Base-by-base conservation (phyloP, 2,888 invertebrate species). In the Euzophera pinguis region DNA sequence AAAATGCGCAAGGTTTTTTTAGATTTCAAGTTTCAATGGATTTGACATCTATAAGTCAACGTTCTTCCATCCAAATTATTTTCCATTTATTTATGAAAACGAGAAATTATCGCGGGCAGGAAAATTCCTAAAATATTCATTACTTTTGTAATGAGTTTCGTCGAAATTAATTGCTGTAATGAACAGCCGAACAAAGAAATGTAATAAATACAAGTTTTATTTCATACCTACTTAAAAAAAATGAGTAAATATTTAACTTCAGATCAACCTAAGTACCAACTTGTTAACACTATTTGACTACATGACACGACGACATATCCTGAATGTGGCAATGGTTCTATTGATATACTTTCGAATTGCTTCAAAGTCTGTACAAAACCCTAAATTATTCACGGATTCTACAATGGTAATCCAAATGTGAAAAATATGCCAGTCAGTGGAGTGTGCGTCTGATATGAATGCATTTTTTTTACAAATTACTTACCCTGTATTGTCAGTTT, bases 31-130 rank as follows among this genome's bases (percentile, higher is more conserved):
- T 22, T 53, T 38, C 55, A 59, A 56, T 56, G 54, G 52, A 54
- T 53, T 53, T 41, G 27, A 9, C 12, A 39, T 47, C 49, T 54
- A 56, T 56, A 56, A 56, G 56, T 54, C 43, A 50, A 53, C 34
- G 43, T 52, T 53, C 34, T 56, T 53, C 47, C 45, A 43, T 38
- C 39, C 12, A 51, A 55, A 54, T 54, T 53, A 53, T 54, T 56
- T n/a, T 51, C 35, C 43, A 50, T 53, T 51, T 53, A 32, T 27
- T 35, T 37, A 13, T 14, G n/a, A 17, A 53, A 51, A 53, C 52
- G 32, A 41, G 49, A 17, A 41, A 53, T 55, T 45, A 16, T 45
- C 14, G 14, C 32, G 32, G 14, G 10, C 8, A 22, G 4, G 29
- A 43, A 12, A 29, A 29, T 43, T 43, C 32, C 45, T 34, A 32